These are phyloP conservation scores for Paralichthys olivaceus DNA, from an alignment of 2,113 vertebrate species.

Conservation along the genomic window DNA sequence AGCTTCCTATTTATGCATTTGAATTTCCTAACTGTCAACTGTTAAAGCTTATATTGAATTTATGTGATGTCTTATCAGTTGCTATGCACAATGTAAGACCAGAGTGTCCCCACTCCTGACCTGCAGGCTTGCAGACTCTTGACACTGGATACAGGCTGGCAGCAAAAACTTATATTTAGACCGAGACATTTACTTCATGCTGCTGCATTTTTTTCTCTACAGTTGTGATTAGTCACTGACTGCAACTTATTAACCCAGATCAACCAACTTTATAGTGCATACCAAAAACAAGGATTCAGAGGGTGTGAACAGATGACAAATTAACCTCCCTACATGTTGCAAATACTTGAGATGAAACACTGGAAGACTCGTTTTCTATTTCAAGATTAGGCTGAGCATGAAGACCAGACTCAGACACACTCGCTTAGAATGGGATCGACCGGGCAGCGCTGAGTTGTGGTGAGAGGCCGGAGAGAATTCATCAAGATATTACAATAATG, in stretches of 20 bases:
- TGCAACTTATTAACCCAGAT: constrained; percentile 16
- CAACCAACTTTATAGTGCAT: constrained; percentile 4
- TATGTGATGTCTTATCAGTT: constrained; percentile 7
- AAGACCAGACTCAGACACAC: constrained; percentile 58
- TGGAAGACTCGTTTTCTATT: constrained; percentile 88
- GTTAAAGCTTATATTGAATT: neutral
- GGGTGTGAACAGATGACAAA: constrained; percentile 61
- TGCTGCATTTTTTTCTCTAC: neutral
- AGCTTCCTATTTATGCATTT: neutral
- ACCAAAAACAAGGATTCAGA: constrained; percentile 25
- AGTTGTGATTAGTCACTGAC: neutral
- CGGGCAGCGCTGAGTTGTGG: constrained; percentile 46
- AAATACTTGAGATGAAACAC: constrained; percentile 67
- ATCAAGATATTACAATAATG: constrained; percentile 61
- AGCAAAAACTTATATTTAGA: constrained; percentile 67
- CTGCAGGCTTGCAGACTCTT: constrained; percentile 10
- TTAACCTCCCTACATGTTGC: constrained; percentile 45
- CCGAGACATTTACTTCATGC: constrained; percentile 10
- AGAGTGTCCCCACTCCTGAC: neutral
- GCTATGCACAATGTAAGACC: neutral
- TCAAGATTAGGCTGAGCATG: constrained; percentile 89
- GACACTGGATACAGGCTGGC: constrained; percentile 43
- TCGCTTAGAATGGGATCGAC: constrained; percentile 45
- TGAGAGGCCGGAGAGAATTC: constrained; percentile 39
- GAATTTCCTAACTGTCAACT: neutral